Evolutionary conservation across 2,888 invertebrate genomes (phyloP).

Genomic region (Hypolimnas misippus): DNA sequence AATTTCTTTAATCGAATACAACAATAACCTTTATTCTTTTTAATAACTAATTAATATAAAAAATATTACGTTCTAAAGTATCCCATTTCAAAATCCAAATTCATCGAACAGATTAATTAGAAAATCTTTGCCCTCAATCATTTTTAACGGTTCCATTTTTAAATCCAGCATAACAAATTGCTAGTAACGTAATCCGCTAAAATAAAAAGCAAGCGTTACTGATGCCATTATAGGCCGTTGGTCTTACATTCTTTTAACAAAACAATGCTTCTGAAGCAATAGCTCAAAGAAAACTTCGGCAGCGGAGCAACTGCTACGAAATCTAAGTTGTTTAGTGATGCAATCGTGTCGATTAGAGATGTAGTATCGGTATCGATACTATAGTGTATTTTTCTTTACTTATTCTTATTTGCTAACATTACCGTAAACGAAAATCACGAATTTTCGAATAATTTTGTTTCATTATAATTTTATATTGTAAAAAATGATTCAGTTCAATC

Average conservation of each 20-base stretch:
- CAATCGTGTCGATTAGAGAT: slow-evolving; percentile 55
- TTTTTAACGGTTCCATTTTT: slow-evolving; percentile 8
- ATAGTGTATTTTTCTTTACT: neutral
- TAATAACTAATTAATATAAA: too few relatives aligned
- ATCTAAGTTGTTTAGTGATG: slow-evolving; percentile 64
- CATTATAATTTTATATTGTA: too few relatives aligned
- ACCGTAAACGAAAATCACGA: too few relatives aligned
- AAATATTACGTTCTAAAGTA: too few relatives aligned
- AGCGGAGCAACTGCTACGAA: slow-evolving; percentile 64
- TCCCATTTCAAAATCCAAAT: neutral
- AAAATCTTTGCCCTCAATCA: neutral
- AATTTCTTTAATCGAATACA: too few relatives aligned
- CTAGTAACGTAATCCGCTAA: slow-evolving; percentile 32
- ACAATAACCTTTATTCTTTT: too few relatives aligned
- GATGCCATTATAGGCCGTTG: slow-evolving; percentile 37
- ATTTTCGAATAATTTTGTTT: too few relatives aligned
- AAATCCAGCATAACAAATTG: slow-evolving; percentile 15
- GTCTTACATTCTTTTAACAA: slow-evolving; percentile 54
- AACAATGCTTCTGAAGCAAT: slow-evolving; percentile 65
- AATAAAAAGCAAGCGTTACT: slow-evolving; percentile 38
- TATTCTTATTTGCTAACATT: too few relatives aligned
- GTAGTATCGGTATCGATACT: slow-evolving; percentile 33
- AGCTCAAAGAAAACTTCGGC: slow-evolving; percentile 70
- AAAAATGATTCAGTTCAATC: too few relatives aligned
- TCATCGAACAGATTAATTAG: neutral